Evolutionary conservation across 2,797 vertebrate genomes (phyloP), one percentile per base, ranked within the genome.

Genomic region (Danio kyathit): DNA sequence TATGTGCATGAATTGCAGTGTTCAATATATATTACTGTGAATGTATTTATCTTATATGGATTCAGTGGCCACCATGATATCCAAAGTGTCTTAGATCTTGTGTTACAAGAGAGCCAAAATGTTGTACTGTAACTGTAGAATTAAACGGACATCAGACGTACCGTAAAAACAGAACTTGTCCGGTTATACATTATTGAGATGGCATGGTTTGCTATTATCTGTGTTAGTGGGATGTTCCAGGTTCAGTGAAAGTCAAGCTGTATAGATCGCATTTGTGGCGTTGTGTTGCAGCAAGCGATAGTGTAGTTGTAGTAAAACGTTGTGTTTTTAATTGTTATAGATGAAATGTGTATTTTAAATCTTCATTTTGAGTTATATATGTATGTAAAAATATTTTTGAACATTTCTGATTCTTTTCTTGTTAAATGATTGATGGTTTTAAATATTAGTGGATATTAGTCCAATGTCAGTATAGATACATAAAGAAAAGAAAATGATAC

Each of bases 1-100:
- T 79, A 90, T 90, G 87, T 93, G 94, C 94, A 94, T 94, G 93
- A 86, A 89, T 87, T 88, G 82, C 89, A 85, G 93, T 89, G 88
- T 93, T 90, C 90, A 90, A 83, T 85, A 86, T 93, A 87, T 93
- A 87, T 93, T 89, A 83, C 82, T 92, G 89, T 94, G 86, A 91
- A 89, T 94, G 92, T 94, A 93, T 91, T 90, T 83, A 93, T 84
- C 67, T 29, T 74, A 54, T 88, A 86, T 73, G 80, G 89, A 89
- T 85, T 74, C 52, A 90, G 89, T 88, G 90, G 90, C 91, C 81
- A 65, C 74, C 86, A 88, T 90, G 74, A 89, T 86, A 88, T 82
- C 86, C 81, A 90, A 83, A 90, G 81, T 92, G 89, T 91, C 85
- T 71, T 88, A 84, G 86, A 79, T 87, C 85, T 88, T 92, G 88